phyloP scores from a whole-genome alignment of 2,113 vertebrate genomes.

The Passer montanus region DNA sequence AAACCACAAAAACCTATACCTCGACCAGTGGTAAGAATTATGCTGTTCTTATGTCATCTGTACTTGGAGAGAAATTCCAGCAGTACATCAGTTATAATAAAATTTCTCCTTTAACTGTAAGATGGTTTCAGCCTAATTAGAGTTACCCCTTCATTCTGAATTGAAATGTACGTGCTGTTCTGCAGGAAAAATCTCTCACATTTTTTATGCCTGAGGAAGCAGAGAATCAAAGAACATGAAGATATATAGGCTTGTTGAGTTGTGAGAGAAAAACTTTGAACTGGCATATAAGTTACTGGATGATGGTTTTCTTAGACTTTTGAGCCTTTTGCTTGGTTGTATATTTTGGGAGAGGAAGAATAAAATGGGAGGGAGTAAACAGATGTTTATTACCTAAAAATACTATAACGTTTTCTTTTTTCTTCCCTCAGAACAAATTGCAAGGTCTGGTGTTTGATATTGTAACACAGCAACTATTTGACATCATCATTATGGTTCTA shows the following conservation, averaged over 20 bases:
- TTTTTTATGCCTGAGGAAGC: background rate
- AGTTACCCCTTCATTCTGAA: background rate
- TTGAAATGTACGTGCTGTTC: background rate
- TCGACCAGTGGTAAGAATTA: conserved; percentile 74
- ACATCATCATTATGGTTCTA: conserved; percentile 93
- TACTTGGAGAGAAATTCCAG: background rate
- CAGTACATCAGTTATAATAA: background rate
- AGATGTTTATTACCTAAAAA: background rate
- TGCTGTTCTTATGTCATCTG: background rate
- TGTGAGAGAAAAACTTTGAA: background rate
- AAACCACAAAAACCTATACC: conserved; percentile 86
- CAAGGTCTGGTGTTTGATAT: conserved; percentile 92
- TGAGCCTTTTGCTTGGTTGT: background rate
- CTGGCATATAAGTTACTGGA: background rate
- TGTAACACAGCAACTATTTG: conserved; percentile 89
- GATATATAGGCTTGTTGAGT: background rate
- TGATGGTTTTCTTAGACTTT: background rate
- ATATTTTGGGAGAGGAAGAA: background rate
- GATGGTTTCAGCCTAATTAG: background rate
- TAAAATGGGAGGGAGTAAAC: background rate
- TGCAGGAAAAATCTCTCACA: background rate
- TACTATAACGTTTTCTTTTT: background rate
- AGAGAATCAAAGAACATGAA: background rate
- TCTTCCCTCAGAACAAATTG: conserved; percentile 85
- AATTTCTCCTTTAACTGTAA: background rate